A percentile compares a stretch with the other conserved stretches of the same genome.
phyloP scores from a whole-genome alignment of 2,888 invertebrate genomes.

The Oegoconia quadripuncta region DNA sequence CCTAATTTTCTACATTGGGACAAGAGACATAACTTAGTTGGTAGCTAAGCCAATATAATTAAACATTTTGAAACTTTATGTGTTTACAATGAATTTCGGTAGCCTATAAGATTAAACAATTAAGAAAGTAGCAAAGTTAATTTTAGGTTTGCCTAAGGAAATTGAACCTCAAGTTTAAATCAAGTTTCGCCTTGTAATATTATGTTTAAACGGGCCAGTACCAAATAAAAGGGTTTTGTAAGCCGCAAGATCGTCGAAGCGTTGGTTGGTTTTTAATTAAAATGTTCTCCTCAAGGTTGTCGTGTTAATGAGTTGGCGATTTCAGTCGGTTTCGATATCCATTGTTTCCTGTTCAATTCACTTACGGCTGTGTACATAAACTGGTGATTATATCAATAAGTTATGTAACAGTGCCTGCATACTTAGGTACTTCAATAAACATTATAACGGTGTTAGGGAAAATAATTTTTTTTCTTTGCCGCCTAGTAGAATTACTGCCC shows the following conservation, averaged over 20 bases:
- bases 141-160: not conserved
- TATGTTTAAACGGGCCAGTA: conserved; percentile 5
- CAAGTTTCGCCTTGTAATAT: not conserved
- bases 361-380: conserved; percentile 33
- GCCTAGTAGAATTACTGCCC: too few species aligned
- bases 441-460: too few species aligned
- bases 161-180: not conserved
- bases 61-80: not conserved
- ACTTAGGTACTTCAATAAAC: too few species aligned
- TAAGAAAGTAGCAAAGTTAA: not conserved
- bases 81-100: not conserved
- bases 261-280: conserved; percentile 70
- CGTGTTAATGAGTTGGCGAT: conserved; percentile 60
- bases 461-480: too few species aligned
- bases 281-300: conserved; percentile 63
- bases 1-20: too few species aligned
- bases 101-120: not conserved
- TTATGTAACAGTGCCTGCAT: too few species aligned
- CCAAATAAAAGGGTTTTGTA: conserved; percentile 64
- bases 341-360: conserved; percentile 25
- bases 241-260: conserved; percentile 56
- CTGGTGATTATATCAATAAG: not conserved
- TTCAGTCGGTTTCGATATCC: conserved; percentile 46
- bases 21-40: too few species aligned
- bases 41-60: not conserved